Evolutionary conservation across 2,113 vertebrate genomes (phyloP).

Genomic region (Dermatemys mawii): DNA sequence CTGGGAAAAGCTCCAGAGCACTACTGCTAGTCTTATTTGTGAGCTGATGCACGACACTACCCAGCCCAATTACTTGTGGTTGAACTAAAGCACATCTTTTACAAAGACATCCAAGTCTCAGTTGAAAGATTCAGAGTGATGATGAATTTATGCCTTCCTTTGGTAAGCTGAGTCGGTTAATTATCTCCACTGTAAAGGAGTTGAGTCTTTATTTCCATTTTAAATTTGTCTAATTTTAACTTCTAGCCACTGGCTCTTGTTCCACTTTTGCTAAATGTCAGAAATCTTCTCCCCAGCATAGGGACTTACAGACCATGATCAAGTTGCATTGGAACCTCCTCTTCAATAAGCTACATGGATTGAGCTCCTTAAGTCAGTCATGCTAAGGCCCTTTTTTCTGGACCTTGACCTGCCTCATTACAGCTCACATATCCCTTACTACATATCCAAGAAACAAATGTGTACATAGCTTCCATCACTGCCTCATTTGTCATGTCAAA

Average conservation of each 20-base stretch:
- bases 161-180: not conserved
- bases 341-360: not conserved
- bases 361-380: not conserved
- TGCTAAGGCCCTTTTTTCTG: not conserved
- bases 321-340: not conserved
- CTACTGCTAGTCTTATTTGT: conserved; percentile 22
- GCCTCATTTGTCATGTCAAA: not conserved
- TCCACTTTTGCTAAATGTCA: not conserved
- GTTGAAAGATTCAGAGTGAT: not conserved
- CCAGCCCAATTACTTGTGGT: not conserved
- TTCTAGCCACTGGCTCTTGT: not conserved
- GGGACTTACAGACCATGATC: not conserved
- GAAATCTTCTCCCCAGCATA: not conserved
- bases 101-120: conserved; percentile 12
- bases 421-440: not conserved
- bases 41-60: not conserved
- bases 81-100: not conserved
- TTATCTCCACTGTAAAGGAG: not conserved
- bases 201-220: not conserved
- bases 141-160: not conserved
- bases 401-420: not conserved
- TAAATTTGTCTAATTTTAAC: not conserved
- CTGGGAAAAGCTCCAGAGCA: conserved; percentile 53
- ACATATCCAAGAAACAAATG: not conserved
- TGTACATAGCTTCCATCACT: not conserved